These are phyloP conservation scores for Dicyrtoma fusca DNA, from an alignment of 2,888 invertebrate genomes.

Conservation along the genomic window DNA sequence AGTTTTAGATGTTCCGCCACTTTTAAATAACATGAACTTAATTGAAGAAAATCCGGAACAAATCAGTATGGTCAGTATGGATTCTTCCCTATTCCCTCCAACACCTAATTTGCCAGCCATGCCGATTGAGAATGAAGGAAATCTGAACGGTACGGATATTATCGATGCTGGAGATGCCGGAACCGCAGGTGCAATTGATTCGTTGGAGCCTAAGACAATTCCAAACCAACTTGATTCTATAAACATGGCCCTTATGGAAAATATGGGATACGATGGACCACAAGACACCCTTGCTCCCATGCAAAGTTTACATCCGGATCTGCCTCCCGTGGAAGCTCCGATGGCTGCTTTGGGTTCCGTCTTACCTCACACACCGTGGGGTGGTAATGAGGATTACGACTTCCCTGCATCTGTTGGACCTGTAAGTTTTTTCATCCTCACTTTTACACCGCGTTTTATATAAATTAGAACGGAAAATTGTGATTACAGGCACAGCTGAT, in stretches of 20 bases:
- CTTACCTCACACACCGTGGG: constrained; percentile 67
- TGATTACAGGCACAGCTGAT: too few species aligned
- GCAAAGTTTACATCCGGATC: constrained; percentile 26
- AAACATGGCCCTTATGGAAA: constrained; percentile 63
- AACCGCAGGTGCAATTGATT: background rate
- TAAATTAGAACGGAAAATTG: too few species aligned
- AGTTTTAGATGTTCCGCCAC: constrained; percentile 9
- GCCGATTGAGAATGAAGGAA: background rate
- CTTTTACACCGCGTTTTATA: too few species aligned
- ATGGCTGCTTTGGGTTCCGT: constrained; percentile 45
- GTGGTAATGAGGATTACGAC: constrained; percentile 73
- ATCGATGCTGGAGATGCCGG: background rate
- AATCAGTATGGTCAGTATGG: constrained; percentile 24
- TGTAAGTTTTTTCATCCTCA: constrained; percentile 70
- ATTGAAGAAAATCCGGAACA: constrained; percentile 28
- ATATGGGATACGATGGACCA: constrained; percentile 64
- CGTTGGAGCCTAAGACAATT: constrained; percentile 4
- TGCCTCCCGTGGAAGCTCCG: constrained; percentile 27
- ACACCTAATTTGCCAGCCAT: constrained; percentile 22
- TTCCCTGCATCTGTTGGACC: constrained; percentile 80
- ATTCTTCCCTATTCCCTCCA: constrained; percentile 26
- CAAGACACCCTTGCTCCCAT: constrained; percentile 57
- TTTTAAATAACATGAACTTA: constrained; percentile 17
- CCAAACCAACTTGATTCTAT: constrained; percentile 25
- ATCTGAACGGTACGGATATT: background rate